Evolutionary conservation across 2,888 invertebrate species (phyloP), one percentile per base, ranked within the genome.

Genomic region (Luperina testacea): DNA sequence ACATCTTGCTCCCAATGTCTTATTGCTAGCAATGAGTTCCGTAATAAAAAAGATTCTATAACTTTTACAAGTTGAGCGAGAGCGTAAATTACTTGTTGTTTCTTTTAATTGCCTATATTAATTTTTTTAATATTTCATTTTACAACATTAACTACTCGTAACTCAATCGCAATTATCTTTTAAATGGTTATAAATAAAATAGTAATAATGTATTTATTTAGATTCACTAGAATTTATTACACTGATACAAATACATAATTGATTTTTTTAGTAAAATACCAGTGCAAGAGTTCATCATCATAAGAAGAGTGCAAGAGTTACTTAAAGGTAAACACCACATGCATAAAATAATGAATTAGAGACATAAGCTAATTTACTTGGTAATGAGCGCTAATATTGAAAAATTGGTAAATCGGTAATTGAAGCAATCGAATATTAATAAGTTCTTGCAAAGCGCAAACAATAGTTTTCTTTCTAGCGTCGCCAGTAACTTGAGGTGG

Each of bases 1-100:
- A 73, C 75, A 68, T 81, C 67, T 81, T 65, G 59, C 73, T 72
- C 42, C n/a, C n/a, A 61, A 73, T 68, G 51, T 68, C 48, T 74
- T 53, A 32, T 78, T 78, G 42, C 73, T 71, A 53, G 59, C 24
- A 5, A 11, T 51, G 20, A n/a, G 32, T 61, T 17, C 42, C 17
- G 45, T n/a, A 70, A 45, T 78, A 59, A 73, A 76, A 76, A 32
- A 61, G 6, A 59, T 80, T 80, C 48, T 48, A 61, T 65, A 82
- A 61, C 38, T 69, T 72, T 75, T 69, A 80, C 59, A 72, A 53
- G 38, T 59, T 53, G 15, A 24, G n/a, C 15, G n/a, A 71, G 45
- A 63, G n/a, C 24, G 6, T 59, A n/a, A 77, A 72, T 67, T 59
- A 65, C 32, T 42, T 2, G 51, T 51, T 59, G 53, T 57, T 77